Evolutionary conservation across 2,113 vertebrate genomes (phyloP), one percentile per base, ranked within the genome.

Genomic region (Planiliza haematocheilus): DNA sequence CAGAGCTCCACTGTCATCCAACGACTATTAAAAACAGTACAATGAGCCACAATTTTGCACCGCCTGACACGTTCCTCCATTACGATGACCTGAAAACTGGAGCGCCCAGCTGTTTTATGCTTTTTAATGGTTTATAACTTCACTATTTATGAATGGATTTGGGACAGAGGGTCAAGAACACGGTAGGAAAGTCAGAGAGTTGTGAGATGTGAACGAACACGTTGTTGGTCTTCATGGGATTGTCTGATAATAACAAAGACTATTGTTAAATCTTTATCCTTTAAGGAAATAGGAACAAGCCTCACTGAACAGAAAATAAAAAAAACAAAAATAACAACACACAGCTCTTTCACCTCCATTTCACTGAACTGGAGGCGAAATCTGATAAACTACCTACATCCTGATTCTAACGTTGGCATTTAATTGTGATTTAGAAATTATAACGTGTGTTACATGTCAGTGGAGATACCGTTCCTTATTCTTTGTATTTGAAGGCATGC

Each of bases 401-500:
- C n/a, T n/a, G n/a, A n/a, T n/a, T n/a, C n/a, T n/a, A n/a, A n/a
- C n/a, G n/a, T n/a, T n/a, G n/a, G n/a, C n/a, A n/a, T n/a, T n/a
- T n/a, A n/a, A n/a, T n/a, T n/a, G n/a, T n/a, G n/a, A n/a, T 30
- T 30, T 30, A 2, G 24, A 30, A 5, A 30, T 5, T 30, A 2
- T 30, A 30, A 30, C 5, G 24, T 30, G 24, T 30, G 24, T n/a
- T n/a, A n/a, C n/a, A n/a, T n/a, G n/a, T n/a, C n/a, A n/a, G n/a
- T 30, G 24, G 5, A 30, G 24, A 5, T 30, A 30, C 5, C 24
- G 24, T 30, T 30, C 24, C 24, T 30, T n/a, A 53, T 41, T 53
- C 41, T 9, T 0, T 49, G 21, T 60, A 20, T 82, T 13, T 73
- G 69, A 60, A 56, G 55, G 24, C 70, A 13, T 8, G 53, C 59